Evolutionary conservation across 2,888 invertebrate species (phyloP).

Genomic region (Sericinus montela): DNA sequence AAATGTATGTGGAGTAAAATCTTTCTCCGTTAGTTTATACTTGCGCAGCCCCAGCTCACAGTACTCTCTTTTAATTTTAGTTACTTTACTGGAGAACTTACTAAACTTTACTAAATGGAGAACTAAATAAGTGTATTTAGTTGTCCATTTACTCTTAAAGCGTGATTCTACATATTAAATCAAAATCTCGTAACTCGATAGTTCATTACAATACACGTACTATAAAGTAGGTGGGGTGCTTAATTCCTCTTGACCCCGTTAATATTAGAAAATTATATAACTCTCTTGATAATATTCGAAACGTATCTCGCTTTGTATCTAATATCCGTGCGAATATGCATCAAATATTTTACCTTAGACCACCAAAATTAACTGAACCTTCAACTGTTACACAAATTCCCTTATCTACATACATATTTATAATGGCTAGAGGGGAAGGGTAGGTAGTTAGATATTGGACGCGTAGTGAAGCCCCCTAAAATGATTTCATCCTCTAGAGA

Average conservation of each 20-base stretch:
- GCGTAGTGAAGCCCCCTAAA: conserved; percentile 29
- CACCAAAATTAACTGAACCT: conserved; percentile 20
- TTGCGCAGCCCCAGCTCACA: too few species aligned
- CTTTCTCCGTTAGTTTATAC: too few species aligned
- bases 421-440: conserved; percentile 24
- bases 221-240: too few species aligned
- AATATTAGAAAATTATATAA: conserved; percentile 38
- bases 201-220: too few species aligned
- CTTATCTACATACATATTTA: conserved; percentile 1
- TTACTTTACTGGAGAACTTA: too few species aligned
- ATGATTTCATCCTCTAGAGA: conserved; percentile 50
- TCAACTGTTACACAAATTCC: conserved; percentile 8
- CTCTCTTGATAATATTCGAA: conserved; percentile 41
- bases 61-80: too few species aligned
- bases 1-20: too few species aligned
- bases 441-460: conserved; percentile 28
- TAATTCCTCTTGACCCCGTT: conserved; percentile 33
- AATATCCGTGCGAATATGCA: conserved; percentile 61
- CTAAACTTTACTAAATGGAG: too few species aligned
- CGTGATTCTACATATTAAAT: too few species aligned
- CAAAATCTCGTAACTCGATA: too few species aligned
- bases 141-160: too few species aligned
- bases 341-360: conserved; percentile 6
- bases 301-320: conserved; percentile 36
- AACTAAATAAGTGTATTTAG: too few species aligned